These are phyloP conservation scores for Lophius piscatorius DNA, from an alignment of 2,113 vertebrate species.

Conservation along the genomic window DNA sequence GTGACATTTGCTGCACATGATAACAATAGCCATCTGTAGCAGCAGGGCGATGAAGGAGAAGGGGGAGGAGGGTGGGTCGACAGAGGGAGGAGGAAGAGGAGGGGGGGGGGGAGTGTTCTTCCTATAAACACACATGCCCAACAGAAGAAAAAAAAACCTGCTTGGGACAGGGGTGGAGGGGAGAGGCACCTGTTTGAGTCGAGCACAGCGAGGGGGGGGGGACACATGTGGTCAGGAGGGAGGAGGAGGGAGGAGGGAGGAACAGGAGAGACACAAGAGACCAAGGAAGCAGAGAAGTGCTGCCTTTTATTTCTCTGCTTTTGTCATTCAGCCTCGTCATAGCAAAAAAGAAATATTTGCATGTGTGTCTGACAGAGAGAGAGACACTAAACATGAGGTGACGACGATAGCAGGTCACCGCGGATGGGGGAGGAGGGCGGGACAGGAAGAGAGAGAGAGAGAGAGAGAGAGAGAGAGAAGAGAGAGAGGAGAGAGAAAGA, in stretches of 20 bases:
- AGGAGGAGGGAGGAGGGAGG: too few species aligned
- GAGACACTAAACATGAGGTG: conserved; percentile 50
- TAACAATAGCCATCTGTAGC: conserved; percentile 92
- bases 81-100: conserved; percentile 72
- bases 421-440: conserved; percentile 24
- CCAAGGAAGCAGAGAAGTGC: conserved; percentile 69
- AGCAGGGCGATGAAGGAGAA: conserved; percentile 80
- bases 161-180: conserved; percentile 73
- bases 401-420: conserved; percentile 47
- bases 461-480: background rate
- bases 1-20: conserved; percentile 93
- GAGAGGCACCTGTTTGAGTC: conserved; percentile 86
- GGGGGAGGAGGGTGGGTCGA: conserved; percentile 62
- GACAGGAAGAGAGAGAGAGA: conserved; percentile 14
- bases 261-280: too few species aligned
- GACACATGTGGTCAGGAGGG: conserved; percentile 60
- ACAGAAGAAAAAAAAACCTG: conserved; percentile 45
- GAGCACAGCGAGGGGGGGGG: conserved; percentile 38
- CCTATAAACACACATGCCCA: conserved; percentile 66
- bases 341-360: conserved; percentile 66
- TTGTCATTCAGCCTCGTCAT: conserved; percentile 70
- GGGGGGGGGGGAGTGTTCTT: conserved; percentile 80
- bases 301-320: conserved; percentile 70
- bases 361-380: conserved; percentile 40
- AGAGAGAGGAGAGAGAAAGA: background rate